Conservation (phyloP, 1,140 invertebrate genomes). For the Sitobion miscanthi region DNA sequence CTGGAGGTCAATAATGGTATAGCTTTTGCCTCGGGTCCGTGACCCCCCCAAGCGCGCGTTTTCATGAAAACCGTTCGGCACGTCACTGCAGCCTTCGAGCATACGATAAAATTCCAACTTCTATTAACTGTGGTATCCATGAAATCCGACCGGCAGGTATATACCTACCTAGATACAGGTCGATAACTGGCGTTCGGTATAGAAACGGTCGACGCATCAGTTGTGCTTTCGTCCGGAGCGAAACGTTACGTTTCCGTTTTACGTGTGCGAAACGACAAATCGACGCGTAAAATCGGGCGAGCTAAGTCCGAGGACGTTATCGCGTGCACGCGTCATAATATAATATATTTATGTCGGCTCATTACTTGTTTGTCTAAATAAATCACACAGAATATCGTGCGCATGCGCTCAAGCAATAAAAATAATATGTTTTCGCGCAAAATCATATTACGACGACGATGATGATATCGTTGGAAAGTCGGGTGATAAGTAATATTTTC, state of each 20-base stretch:
- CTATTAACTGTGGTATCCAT: not conserved
- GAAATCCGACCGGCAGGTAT: not conserved
- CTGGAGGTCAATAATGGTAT: too few relatives aligned
- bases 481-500: not conserved
- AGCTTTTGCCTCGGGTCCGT: too few relatives aligned
- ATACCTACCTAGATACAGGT: too few relatives aligned
- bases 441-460: not conserved
- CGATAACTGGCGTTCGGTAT: not conserved
- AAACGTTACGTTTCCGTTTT: not conserved
- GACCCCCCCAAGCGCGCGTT: too few relatives aligned
- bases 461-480: slow-evolving; percentile 13
- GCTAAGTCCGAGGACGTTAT: slow-evolving; percentile 12
- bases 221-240: not conserved
- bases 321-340: not conserved
- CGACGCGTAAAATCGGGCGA: slow-evolving; percentile 10
- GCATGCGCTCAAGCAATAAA: not conserved
- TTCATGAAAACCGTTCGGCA: too few relatives aligned
- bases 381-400: not conserved
- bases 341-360: not conserved
- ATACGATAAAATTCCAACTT: not conserved
- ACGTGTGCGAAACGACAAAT: not conserved
- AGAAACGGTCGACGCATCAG: not conserved
- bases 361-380: slow-evolving; percentile 30
- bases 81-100: too few relatives aligned
- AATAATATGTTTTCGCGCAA: not conserved